A percentile compares a stretch with the other conserved stretches of the same genome.
phyloP scores from a whole-genome alignment of 2,797 vertebrate genomes.

The Sebastes oblongus region DNA sequence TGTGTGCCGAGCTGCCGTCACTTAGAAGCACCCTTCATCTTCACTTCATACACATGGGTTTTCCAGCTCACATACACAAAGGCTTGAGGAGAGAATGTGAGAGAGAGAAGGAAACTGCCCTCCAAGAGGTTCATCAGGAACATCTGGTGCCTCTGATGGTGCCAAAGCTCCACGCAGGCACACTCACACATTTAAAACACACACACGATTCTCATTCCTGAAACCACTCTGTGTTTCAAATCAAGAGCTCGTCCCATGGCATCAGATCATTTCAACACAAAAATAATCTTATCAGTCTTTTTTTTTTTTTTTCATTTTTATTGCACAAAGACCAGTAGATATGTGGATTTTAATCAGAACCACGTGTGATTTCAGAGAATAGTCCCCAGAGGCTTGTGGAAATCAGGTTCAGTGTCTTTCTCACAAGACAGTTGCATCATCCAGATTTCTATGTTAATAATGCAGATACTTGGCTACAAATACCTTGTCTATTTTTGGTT shows the following conservation, averaged over 20 bases:
- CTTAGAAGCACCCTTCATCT: slow-evolving; percentile 46
- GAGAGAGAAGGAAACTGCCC: slow-evolving; percentile 50
- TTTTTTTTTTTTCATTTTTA: neutral
- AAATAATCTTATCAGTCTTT: neutral
- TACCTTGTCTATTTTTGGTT: neutral
- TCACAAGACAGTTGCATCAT: neutral
- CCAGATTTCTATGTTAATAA: neutral
- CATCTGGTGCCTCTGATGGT: slow-evolving; percentile 75
- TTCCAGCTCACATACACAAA: slow-evolving; percentile 7
- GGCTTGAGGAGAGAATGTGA: slow-evolving; percentile 47
- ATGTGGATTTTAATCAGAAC: slow-evolving; percentile 30
- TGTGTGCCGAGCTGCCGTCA: slow-evolving; percentile 54
- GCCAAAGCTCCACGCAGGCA: slow-evolving; percentile 80
- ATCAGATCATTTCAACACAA: slow-evolving; percentile 24
- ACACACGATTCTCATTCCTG: slow-evolving; percentile 42
- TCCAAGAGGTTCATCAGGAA: slow-evolving; percentile 76
- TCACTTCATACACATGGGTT: slow-evolving; percentile 31
- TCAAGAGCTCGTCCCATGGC: slow-evolving; percentile 19
- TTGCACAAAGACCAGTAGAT: slow-evolving; percentile 15
- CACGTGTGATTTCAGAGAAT: slow-evolving; percentile 6
- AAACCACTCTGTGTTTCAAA: slow-evolving; percentile 33
- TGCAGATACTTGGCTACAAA: neutral
- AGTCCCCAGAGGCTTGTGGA: neutral
- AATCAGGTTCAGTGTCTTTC: neutral
- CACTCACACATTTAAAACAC: slow-evolving; percentile 44